Base-by-base conservation (phyloP, 2,888 invertebrate genomes). In the Omphaloscelis lunosa region DNA sequence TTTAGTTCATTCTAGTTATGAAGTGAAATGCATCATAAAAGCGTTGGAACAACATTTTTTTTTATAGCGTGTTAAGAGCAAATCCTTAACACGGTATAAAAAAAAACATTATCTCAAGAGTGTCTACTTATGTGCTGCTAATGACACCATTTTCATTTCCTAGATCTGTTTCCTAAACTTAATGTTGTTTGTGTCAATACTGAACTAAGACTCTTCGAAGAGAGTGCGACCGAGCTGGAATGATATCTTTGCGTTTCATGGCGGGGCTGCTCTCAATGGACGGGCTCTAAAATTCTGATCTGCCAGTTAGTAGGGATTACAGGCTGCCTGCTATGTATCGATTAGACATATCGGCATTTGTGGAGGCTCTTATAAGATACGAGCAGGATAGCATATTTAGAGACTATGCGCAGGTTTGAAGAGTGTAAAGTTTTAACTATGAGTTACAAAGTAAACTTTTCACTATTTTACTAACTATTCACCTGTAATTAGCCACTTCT, bases 1-100 rank as follows among this genome's bases (percentile, higher is more conserved):
- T 66, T 80, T 65, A 53, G n/a, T 75, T 75, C 75, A 69, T 69
- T 58, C 39, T 65, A 48, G 69, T 61, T 80, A 75, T 51, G 53
- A 69, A 75, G 39, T 69, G 45, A 61, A 75, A 59, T 69, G 48
- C 59, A 70, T 76, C 69, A 45, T 63, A 65, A 68, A 73, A 62
- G n/a, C 9, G 48, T 23, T 20, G 11, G 29, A n/a, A 11, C 27
- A n/a, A 11, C 17, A 27, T 65, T 11, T 67, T 76, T 66, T 61
- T 34, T 67, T 76, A 77, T 61, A 41, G 3, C 23, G 20, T n/a
- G n/a, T n/a, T n/a, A n/a, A n/a, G n/a, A n/a, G n/a, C n/a, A n/a
- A n/a, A n/a, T n/a, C n/a, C n/a, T n/a, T n/a, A n/a, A n/a, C n/a
- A n/a, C n/a, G n/a, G n/a, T n/a, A n/a, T n/a, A n/a, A n/a, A n/a